phyloP scores from a whole-genome alignment of 2,797 vertebrate species.

The Etheostoma nigrum region DNA sequence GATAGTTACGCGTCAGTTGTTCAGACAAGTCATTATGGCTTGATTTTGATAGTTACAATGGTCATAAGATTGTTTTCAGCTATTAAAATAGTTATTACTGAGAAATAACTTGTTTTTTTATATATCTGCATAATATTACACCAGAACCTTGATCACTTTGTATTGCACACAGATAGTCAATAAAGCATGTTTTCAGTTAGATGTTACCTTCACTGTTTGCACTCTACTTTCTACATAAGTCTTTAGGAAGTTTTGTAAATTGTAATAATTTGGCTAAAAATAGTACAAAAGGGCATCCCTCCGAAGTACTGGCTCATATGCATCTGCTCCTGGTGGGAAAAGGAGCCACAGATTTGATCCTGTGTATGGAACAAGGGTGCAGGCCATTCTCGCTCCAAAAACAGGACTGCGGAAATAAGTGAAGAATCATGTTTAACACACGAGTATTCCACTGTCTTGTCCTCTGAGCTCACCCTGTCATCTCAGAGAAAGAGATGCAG shows the following conservation, averaged over 20 bases:
- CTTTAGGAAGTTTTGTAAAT: conserved; percentile 27
- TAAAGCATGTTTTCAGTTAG: neutral
- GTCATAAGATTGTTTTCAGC: neutral
- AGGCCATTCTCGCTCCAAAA: conserved; percentile 64
- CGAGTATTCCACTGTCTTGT: conserved; percentile 43
- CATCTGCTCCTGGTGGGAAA: conserved; percentile 67
- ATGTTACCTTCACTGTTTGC: neutral
- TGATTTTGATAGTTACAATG: neutral
- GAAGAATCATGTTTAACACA: conserved; percentile 50
- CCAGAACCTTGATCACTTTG: neutral
- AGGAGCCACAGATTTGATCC: conserved; percentile 52
- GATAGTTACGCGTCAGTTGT: no score
- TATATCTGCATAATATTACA: neutral
- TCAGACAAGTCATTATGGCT: conserved; percentile 11
- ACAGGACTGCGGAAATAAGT: conserved; percentile 64
- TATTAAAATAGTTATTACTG: conserved; percentile 7
- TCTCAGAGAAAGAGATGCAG: conserved; percentile 24
- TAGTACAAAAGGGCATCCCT: conserved; percentile 54
- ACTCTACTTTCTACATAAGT: neutral
- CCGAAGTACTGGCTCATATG: conserved; percentile 47
- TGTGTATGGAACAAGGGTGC: conserved; percentile 72
- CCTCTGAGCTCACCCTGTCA: conserved; percentile 28
- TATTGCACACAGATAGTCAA: neutral
- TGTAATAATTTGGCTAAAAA: conserved; percentile 27
- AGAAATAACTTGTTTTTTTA: neutral